Base-by-base conservation (phyloP, 2,113 vertebrate genomes). In the Eidolon helvum region DNA sequence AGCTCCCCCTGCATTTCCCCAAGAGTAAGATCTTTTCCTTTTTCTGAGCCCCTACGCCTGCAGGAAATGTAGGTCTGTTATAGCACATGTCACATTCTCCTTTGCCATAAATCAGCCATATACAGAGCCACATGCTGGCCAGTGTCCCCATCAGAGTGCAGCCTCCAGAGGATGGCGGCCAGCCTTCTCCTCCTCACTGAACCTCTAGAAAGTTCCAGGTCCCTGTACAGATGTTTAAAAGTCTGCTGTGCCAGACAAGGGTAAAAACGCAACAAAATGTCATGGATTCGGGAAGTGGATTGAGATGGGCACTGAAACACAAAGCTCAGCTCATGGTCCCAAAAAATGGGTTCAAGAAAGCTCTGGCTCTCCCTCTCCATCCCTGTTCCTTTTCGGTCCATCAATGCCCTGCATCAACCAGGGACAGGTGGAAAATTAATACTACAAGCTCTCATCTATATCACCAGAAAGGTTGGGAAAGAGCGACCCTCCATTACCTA, bases 371-470 rank as follows among this genome's bases (percentile, higher is more conserved):
- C 75, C 85, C n/a, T 45, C 15, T 38, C 48, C 18, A 89, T 5
- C 72, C 53, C 14, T 1, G 16, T 7, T 96, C 95, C 97, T 98
- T 98, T 98, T 98, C 98, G 98, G 98, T 98, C 98, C 97, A 97
- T 98, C 98, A 95, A 80, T 97, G 97, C 75, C 97, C 98, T 97
- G 98, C 97, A 97, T 87, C 96, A 98, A 94, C 91, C 89, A 89
- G 92, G 97, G 87, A 92, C 87, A 96, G 95, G 98, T 55, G 95
- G 97, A 90, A 98, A 98, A 98, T 93, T 98, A 98, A 98, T 93
- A 96, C 98, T 98, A 98, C 92, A 96, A 96, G 97, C 95, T 97
- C 97, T 91, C 94, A 61, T 50, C 94, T 92, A 38, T 30, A 24
- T 21, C 90, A 90, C 0, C 10, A 88, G 38, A 96, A 63, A 79